Evolutionary conservation across 2,888 invertebrate species (phyloP), one percentile per base, ranked within the genome.

Genomic region (Eupithecia inturbata): DNA sequence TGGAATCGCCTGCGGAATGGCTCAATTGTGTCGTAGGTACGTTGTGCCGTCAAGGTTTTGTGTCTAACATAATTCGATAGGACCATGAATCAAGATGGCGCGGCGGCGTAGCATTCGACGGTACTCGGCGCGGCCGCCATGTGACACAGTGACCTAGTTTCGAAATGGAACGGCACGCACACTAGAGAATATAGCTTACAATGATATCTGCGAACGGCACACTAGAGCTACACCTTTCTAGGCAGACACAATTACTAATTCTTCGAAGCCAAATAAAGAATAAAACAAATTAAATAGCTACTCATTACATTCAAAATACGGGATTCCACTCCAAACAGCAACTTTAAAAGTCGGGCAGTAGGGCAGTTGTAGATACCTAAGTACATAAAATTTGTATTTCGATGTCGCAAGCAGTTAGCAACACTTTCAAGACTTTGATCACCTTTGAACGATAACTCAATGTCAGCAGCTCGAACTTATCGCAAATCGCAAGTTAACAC

Each of bases 61-160:
- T 76, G 76, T 78, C 79, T 78, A 73, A 68, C 60, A 71, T 71
- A 82, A 83, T 84, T 82, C 72, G 82, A 82, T 83, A 83, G 81
- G 85, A 87, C 85, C 82, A 87, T 88, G 88, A 90, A 91, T 91
- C 87, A 88, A 92, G 91, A 93, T 92, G 93, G 92, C 91, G 91
- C 87, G 89, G 88, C 86, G 93, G 92, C 91, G 91, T 87, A 89
- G 88, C 86, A 86, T 88, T 89, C 88, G 87, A 86, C 82, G 87
- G 88, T 90, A 89, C 88, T 91, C 89, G 89, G 88, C 89, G 90
- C 89, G 90, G 89, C 90, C 88, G 91, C 91, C 91, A 88, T 91
- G 86, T 91, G 94, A 93, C 94, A 94, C 87, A 87, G 88, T 94
- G 90, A 94, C 94, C 94, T 85, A 94, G 91, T 94, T 94, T 92